These are phyloP conservation scores for Brachylomia viminalis DNA, from an alignment of 2,888 invertebrate species.

Conservation along the genomic window DNA sequence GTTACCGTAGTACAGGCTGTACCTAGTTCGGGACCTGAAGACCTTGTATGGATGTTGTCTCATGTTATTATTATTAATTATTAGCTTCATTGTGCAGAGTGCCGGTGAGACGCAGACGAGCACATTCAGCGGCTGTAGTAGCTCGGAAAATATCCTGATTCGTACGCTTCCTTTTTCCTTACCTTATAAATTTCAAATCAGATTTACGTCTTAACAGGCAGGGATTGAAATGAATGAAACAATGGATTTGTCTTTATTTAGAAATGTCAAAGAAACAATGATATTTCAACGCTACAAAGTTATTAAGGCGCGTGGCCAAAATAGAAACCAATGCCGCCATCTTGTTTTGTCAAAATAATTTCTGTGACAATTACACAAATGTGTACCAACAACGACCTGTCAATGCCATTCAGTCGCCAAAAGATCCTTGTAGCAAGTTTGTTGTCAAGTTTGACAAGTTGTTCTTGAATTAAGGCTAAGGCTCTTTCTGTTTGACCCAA, in stretches of 20 bases:
- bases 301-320: not conserved
- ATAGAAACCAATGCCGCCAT: not conserved
- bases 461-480: slow-evolving; percentile 3
- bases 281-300: not conserved
- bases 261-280: not conserved
- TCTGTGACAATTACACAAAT: too few relatives aligned
- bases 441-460: too few relatives aligned
- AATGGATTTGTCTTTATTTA: not conserved
- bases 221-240: slow-evolving; percentile 18
- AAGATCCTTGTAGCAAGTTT: not conserved
- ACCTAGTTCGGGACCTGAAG: too few relatives aligned
- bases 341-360: not conserved
- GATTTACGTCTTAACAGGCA: slow-evolving; percentile 42
- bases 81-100: slow-evolving; percentile 66
- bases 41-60: too few relatives aligned
- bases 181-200: slow-evolving; percentile 50
- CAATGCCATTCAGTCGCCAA: not conserved
- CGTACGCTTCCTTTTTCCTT: slow-evolving; percentile 57
- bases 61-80: too few relatives aligned
- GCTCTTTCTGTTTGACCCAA: not conserved
- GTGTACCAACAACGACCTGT: not conserved
- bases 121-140: slow-evolving; percentile 63
- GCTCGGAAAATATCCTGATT: slow-evolving; percentile 72
- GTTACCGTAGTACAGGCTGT: too few relatives aligned
- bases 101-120: slow-evolving; percentile 52